phyloP scores from a whole-genome alignment of 2,888 invertebrate genomes.

The Epistrophe eligans region DNA sequence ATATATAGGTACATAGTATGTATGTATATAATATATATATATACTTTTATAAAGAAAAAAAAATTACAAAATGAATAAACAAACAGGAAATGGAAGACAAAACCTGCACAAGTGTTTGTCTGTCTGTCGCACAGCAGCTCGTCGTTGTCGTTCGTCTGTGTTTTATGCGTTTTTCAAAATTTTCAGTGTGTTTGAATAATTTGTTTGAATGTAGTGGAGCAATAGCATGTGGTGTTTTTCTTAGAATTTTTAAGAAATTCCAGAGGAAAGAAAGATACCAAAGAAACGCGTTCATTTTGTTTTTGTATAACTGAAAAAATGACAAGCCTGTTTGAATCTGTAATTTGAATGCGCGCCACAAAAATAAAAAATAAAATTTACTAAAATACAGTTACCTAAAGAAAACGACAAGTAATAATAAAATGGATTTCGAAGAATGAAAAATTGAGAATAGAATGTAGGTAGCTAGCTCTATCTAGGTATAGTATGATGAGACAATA shows the following conservation, averaged over 20 bases:
- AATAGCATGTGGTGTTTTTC: constrained; percentile 60
- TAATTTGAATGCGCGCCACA: constrained; percentile 64
- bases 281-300: constrained; percentile 58
- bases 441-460: constrained; percentile 2
- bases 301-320: constrained; percentile 33
- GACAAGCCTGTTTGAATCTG: constrained; percentile 47
- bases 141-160: neutral
- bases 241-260: constrained; percentile 66
- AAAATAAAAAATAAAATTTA: neutral
- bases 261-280: constrained; percentile 45
- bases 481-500: constrained; percentile 13
- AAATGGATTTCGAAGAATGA: constrained; percentile 3
- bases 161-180: constrained; percentile 25
- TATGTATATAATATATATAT: neutral
- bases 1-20: neutral
- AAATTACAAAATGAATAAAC: constrained; percentile 26
- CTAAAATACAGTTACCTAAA: constrained; percentile 26
- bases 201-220: constrained; percentile 10
- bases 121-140: constrained; percentile 44
- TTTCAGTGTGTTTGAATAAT: neutral
- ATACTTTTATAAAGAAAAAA: neutral
- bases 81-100: constrained; percentile 72
- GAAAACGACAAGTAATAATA: neutral
- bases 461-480: neutral
- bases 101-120: constrained; percentile 69